Base-by-base conservation (phyloP, 2,888 invertebrate species). In the Kryphioiulus occultus region DNA sequence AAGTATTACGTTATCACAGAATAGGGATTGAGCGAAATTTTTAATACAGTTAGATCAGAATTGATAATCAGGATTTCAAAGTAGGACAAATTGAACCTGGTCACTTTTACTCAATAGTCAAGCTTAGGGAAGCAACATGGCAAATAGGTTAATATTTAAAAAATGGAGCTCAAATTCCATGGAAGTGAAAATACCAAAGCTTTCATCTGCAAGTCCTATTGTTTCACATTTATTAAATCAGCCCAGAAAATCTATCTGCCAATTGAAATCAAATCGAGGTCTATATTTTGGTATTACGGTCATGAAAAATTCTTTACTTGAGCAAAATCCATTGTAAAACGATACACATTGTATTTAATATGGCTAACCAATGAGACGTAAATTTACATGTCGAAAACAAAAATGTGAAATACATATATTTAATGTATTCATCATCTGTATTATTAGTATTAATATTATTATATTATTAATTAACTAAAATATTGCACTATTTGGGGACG, bases 11-110 rank as follows among this genome's bases (percentile, higher is more conserved):
- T n/a, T n/a, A n/a, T n/a, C n/a, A n/a, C n/a, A n/a, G n/a, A n/a
- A n/a, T n/a, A n/a, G n/a, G n/a, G n/a, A n/a, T n/a, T n/a, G n/a
- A n/a, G n/a, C n/a, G n/a, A n/a, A n/a, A n/a, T n/a, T n/a, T n/a
- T n/a, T n/a, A n/a, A n/a, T n/a, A n/a, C n/a, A n/a, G n/a, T n/a
- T n/a, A n/a, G n/a, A n/a, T n/a, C n/a, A n/a, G n/a, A n/a, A n/a
- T n/a, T n/a, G n/a, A n/a, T n/a, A n/a, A n/a, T n/a, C n/a, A n/a
- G n/a, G n/a, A 12, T 68, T 22, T 68, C 26, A 22, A 68, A 68
- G 68, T 68, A 68, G 68, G 68, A 68, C 68, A 68, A 68, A 7
- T 68, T 68, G 68, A 68, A 68, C 68, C 68, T 26, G 68, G 68
- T 68, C 68, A 68, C 68, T 68, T 68, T 68, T 26, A 68, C 68